Conservation (phyloP, 2,113 vertebrate genomes). For the Seriola aureovittata region DNA sequence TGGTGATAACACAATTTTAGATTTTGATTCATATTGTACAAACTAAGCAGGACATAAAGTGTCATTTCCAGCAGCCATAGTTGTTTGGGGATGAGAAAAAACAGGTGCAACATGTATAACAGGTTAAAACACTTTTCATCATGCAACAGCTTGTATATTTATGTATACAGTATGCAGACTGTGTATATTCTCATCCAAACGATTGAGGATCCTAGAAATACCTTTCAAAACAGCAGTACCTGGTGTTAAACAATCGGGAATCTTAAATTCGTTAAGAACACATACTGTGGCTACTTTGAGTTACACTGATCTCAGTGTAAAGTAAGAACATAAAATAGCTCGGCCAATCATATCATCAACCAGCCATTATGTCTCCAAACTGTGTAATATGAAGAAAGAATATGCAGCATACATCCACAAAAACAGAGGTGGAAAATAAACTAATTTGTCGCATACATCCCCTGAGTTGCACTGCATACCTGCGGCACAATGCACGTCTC, state of each 20-base stretch:
- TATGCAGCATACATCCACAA: neutral
- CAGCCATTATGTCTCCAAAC: neutral
- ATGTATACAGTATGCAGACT: too few relatives aligned
- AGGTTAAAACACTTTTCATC: neutral
- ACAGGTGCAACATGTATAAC: neutral
- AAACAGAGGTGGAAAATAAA: neutral
- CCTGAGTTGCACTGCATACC: conserved; percentile 44
- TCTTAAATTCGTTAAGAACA: neutral
- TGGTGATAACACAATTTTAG: neutral
- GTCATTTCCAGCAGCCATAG: neutral
- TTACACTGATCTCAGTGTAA: neutral
- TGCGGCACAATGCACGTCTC: conserved; percentile 59
- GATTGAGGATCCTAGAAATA: neutral
- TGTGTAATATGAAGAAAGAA: neutral
- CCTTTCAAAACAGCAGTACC: neutral
- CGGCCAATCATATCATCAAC: conserved; percentile 5
- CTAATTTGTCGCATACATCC: conserved; percentile 17
- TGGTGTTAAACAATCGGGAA: neutral
- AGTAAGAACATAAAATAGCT: conserved; percentile 28
- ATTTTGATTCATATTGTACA: neutral
- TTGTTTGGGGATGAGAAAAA: neutral
- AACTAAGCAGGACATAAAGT: neutral
- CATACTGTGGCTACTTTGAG: neutral
- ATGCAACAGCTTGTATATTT: too few relatives aligned
- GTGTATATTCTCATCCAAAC: neutral